Evolutionary conservation across 2,797 vertebrate genomes (phyloP), one percentile per base, ranked within the genome.

Genomic region (Silurus aristotelis): DNA sequence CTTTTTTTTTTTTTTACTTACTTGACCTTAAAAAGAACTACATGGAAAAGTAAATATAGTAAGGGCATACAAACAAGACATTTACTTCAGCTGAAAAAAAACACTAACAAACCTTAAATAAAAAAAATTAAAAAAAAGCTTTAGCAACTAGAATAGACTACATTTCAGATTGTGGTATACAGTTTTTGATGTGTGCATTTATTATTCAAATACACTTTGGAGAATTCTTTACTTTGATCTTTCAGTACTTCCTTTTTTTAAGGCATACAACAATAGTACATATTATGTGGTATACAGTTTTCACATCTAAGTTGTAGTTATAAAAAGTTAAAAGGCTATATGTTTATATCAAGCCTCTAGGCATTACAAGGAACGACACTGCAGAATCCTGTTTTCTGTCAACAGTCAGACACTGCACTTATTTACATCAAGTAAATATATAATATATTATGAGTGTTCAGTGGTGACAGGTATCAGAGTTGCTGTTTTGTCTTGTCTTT

Each of bases 341-440:
- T 58, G 38, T 71, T 56, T 27, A 64, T 68, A 77, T 58, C 92
- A 87, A 68, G 83, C 88, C 91, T 91, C 83, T 31, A 86, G 91
- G 90, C 90, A 76, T 19, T 25, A 87, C 87, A 89, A 93, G 63
- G 70, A 64, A 52, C 58, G 70, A 67, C 6, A 52, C 20, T 67
- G 70, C 83, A 55, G 87, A 87, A 88, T 90, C 92, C 90, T 92
- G 90, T 90, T 92, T 89, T 87, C 92, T 83, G 82, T 84, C 83
- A 61, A 79, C 83, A 55, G 66, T 27, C 27, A 75, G 55, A 58
- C 48, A 19, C 8, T 55, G 70, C 6, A 58, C 60, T 43, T 61
- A 19, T 76, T 82, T 64, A 76, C 71, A 27, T 58, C 78, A 73
- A 46, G 60, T 15, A 75, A 31, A 68, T 72, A 80, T 63, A 60